Conservation (phyloP, 2,888 invertebrate genomes). For the Tortricodes alternella region DNA sequence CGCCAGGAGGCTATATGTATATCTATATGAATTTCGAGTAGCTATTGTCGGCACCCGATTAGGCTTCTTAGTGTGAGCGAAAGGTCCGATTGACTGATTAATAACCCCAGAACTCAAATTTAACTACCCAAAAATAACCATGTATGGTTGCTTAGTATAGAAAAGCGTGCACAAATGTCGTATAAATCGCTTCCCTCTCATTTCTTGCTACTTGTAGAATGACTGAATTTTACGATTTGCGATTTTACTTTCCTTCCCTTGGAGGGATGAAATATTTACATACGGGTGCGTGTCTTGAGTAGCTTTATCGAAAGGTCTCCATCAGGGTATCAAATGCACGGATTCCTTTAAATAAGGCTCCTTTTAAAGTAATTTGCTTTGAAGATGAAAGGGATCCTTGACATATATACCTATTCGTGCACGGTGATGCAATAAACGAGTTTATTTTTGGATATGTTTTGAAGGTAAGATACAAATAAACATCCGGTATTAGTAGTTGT, state of each 20-base stretch:
- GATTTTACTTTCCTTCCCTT: constrained; percentile 5
- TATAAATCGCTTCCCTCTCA: not conserved
- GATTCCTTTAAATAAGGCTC: constrained; percentile 27
- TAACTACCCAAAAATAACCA: too few relatives aligned
- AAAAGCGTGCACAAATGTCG: not conserved
- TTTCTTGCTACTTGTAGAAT: not conserved
- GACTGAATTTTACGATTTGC: constrained; percentile 24
- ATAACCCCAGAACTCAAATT: too few relatives aligned
- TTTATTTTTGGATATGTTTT: not conserved
- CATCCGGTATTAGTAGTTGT: too few relatives aligned
- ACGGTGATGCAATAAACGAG: not conserved
- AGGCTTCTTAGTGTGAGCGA: too few relatives aligned
- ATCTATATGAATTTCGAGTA: too few relatives aligned
- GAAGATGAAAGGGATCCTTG: constrained; percentile 19
- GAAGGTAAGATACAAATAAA: too few relatives aligned
- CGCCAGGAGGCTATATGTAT: too few relatives aligned
- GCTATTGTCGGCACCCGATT: too few relatives aligned
- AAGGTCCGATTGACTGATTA: too few relatives aligned
- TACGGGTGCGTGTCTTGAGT: constrained; percentile 14
- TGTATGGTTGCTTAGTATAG: too few relatives aligned
- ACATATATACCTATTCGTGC: constrained; percentile 1
- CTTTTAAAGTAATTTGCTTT: constrained; percentile 27
- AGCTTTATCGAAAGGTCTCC: constrained; percentile 26
- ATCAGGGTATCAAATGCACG: constrained; percentile 22
- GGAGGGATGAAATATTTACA: constrained; percentile 29